Percentiles rank a stretch among this genome's conserved stretches.
These are phyloP conservation scores for Holacanthus passer DNA, from an alignment of 2,113 vertebrate genomes.

Conservation along the genomic window DNA sequence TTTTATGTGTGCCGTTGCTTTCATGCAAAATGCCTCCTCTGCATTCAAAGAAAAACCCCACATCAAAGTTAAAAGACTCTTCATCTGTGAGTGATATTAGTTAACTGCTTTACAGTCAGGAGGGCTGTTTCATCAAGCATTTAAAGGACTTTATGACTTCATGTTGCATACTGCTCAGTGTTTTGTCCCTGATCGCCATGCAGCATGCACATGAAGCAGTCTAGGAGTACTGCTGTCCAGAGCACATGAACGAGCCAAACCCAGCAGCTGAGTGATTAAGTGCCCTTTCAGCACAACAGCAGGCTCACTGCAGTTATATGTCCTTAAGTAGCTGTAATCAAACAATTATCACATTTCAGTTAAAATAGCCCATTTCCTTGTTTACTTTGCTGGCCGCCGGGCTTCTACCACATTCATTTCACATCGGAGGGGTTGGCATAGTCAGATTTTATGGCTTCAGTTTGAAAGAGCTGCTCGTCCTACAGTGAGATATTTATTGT, in stretches of 20 bases:
- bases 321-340: constrained; percentile 28
- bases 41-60: constrained; percentile 33
- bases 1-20: background rate
- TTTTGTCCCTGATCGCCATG: constrained; percentile 15
- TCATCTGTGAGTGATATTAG: constrained; percentile 50
- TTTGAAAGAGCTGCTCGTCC: background rate
- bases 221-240: background rate
- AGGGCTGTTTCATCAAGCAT: constrained; percentile 30
- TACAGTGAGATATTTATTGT: background rate
- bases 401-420: constrained; percentile 5
- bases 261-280: background rate
- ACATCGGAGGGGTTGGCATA: background rate
- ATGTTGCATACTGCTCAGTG: background rate
- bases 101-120: constrained; percentile 13
- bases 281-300: constrained; percentile 3
- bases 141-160: constrained; percentile 49
- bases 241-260: background rate
- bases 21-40: constrained; percentile 25
- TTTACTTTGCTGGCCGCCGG: constrained; percentile 22
- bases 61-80: constrained; percentile 41
- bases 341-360: constrained; percentile 45
- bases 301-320: constrained; percentile 1
- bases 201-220: background rate
- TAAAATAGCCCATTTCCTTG: constrained; percentile 40
- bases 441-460: background rate